Conservation (phyloP, 1,140 invertebrate species). For the Aphidius ervi region DNA sequence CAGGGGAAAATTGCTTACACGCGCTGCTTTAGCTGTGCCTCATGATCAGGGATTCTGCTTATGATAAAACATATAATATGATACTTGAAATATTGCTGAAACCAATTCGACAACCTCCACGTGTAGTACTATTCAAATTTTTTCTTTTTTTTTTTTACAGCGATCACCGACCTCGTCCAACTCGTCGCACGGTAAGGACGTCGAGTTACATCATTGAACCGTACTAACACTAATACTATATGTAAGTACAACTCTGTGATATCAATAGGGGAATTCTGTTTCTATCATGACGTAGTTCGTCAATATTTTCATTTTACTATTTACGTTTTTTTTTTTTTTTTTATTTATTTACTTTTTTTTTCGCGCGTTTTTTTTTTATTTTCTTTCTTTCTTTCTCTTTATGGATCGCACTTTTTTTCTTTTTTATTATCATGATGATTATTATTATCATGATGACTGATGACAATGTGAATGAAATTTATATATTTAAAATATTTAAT, state of each 20-base stretch:
- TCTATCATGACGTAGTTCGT: too few relatives aligned
- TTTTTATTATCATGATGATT: too few relatives aligned
- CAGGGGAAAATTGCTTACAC: conserved; percentile 28
- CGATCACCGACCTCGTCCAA: conserved; percentile 54
- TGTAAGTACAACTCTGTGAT: not conserved
- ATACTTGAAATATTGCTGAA: conserved; percentile 23
- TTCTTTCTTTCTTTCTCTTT: not conserved
- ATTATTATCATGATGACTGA: too few relatives aligned
- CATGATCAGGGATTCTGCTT: conserved; percentile 26
- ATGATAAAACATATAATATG: conserved; percentile 17
- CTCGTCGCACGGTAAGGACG: conserved; percentile 50
- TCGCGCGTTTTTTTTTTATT: too few relatives aligned
- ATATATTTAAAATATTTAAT: too few relatives aligned
- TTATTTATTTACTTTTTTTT: not conserved
- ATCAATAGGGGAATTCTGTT: not conserved
- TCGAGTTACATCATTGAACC: conserved; percentile 48
- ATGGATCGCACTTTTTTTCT: not conserved
- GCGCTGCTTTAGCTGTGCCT: conserved; percentile 31
- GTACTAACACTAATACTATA: conserved; percentile 29
- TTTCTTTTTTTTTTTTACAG: conserved; percentile 45
- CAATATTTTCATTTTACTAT: not conserved
- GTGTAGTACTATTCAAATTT: conserved; percentile 36
- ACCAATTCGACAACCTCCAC: conserved; percentile 46
- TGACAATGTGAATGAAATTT: too few relatives aligned
- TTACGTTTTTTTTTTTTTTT: not conserved